phyloP scores from a whole-genome alignment of 2,888 invertebrate species.

The Synanthedon myopaeformis region DNA sequence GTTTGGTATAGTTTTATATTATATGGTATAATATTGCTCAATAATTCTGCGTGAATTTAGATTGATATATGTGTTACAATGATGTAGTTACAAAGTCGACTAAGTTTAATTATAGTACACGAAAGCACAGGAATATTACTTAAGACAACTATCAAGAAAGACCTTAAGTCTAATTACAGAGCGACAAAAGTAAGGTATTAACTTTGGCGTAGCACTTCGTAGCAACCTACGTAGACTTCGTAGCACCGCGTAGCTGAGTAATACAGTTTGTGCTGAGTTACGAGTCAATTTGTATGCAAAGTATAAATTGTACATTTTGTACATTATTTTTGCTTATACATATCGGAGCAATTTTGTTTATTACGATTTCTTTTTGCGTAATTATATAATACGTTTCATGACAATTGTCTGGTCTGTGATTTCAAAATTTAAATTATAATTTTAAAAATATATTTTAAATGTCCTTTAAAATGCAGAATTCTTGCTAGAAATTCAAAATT shows the following conservation, averaged over 20 bases:
- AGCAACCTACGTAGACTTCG: conserved; percentile 15
- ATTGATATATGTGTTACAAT: neutral
- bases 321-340: neutral
- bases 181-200: conserved; percentile 25
- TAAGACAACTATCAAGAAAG: conserved; percentile 17
- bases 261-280: conserved; percentile 28
- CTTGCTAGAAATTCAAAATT: no score
- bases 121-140: conserved; percentile 25
- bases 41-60: no score
- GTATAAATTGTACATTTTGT: conserved; percentile 1
- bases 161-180: conserved; percentile 31
- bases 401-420: no score
- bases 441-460: no score
- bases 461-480: no score
- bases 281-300: conserved; percentile 19
- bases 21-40: no score
- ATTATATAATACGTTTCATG: no score
- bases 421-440: no score
- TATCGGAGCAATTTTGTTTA: no score
- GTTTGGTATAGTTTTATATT: no score
- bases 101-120: conserved; percentile 3
- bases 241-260: conserved; percentile 12
- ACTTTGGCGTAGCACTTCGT: conserved; percentile 15
- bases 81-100: neutral
- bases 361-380: no score